Evolutionary conservation across 2,888 invertebrate species (phyloP), one percentile per base, ranked within the genome.

Genomic region (Cistogaster globosa): DNA sequence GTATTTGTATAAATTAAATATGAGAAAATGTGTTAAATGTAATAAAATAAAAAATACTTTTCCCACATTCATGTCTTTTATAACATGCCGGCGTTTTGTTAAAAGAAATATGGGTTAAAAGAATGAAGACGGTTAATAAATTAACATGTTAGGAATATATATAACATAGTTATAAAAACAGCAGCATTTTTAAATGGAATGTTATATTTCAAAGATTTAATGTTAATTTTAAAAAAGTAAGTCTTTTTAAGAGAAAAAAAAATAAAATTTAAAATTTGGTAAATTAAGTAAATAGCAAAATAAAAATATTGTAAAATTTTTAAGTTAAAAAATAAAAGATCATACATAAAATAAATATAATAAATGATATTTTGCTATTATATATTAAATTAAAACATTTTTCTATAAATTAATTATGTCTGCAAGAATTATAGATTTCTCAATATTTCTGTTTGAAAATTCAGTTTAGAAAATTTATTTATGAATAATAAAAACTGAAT

Each of bases 11-110:
- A 11, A 22, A 22, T 20, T 26, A 26, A 26, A 26, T 7, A 3
- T 26, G 7, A 14, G 20, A 12, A 42, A 11, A 4, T 20, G n/a
- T 38, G 20, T 18, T 38, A 51, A 60, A 20, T 60, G 48, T 42
- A 42, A 9, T 53, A 58, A 20, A 48, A 51, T 26, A 22, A n/a
- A n/a, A n/a, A n/a, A n/a, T n/a, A 48, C 22, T 58, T 57, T 18
- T 18, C 18, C 32, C 32, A 32, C 32, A 32, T 32, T 5, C 38
- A 16, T 9, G 12, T 63, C 57, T 65, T 57, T 65, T 57, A 57
- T 14, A 32, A 26, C 55, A 45, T 20, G 16, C 42, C 75, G 57
- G 76, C n/a, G 48, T 67, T 22, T 76, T 58, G 36, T 9, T 7
- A 14, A 36, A 9, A 9, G 1, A 36, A 36, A n/a, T 18, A 18